Evolutionary conservation across 2,888 invertebrate genomes (phyloP).

Genomic region (Thera britannica): DNA sequence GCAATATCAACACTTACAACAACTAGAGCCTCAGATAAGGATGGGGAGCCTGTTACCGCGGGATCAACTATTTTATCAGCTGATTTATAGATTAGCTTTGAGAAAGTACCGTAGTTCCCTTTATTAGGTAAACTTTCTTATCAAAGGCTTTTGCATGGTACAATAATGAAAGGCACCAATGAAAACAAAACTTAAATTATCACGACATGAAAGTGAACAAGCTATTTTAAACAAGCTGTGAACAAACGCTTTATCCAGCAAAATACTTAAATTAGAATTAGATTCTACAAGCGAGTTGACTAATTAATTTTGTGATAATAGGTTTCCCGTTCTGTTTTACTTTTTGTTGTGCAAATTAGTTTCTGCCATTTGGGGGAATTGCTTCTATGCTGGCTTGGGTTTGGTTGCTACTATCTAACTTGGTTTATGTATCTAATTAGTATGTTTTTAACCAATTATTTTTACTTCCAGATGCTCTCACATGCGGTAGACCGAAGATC

Average conservation of each 20-base stretch:
- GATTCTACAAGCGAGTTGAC: slow-evolving; percentile 64
- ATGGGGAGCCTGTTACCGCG: too few species aligned
- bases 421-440: background rate
- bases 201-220: background rate
- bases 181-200: too few species aligned
- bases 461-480: background rate
- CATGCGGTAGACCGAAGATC: background rate
- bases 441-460: background rate
- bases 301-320: slow-evolving; percentile 69
- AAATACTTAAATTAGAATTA: slow-evolving; percentile 65
- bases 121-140: too few species aligned
- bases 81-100: too few species aligned
- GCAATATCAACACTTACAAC: too few species aligned
- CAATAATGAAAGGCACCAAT: too few species aligned
- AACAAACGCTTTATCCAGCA: slow-evolving; percentile 50
- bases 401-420: background rate
- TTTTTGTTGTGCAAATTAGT: slow-evolving; percentile 54
- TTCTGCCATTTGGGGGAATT: slow-evolving; percentile 37
- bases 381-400: slow-evolving; percentile 27
- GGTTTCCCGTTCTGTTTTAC: slow-evolving; percentile 51
- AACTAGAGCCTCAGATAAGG: too few species aligned
- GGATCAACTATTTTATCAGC: too few species aligned
- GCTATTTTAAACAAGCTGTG: slow-evolving; percentile 9
- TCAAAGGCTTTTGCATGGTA: too few species aligned
- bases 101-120: too few species aligned